Evolutionary conservation across 1,140 invertebrate genomes (phyloP).

Genomic region (Spodoptera litura): DNA sequence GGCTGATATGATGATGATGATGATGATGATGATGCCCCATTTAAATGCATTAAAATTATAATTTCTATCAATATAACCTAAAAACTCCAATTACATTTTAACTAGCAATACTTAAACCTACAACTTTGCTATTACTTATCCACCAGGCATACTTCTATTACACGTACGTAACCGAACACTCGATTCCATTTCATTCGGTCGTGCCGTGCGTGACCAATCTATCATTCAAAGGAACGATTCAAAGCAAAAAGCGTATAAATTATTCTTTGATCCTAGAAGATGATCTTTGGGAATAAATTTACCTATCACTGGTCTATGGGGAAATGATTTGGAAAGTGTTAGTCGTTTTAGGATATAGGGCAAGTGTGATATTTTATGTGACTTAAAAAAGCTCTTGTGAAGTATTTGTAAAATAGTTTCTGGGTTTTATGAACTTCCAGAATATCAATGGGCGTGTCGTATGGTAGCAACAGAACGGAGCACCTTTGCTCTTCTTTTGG

Average conservation of each 20-base stretch:
- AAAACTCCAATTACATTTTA: background rate
- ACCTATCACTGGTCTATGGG: background rate
- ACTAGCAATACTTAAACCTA: background rate
- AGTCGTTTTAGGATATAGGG: no score
- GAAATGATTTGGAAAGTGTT: no score
- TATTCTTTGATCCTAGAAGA: background rate
- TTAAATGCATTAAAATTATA: no score
- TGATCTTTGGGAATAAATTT: background rate
- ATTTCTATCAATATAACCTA: background rate
- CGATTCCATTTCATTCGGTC: background rate
- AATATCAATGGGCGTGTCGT: no score
- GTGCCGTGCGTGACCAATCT: constrained; percentile 10
- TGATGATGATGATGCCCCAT: no score
- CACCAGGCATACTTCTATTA: background rate
- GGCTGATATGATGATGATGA: no score
- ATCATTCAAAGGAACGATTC: constrained; percentile 4
- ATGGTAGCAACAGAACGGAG: no score
- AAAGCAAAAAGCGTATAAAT: background rate
- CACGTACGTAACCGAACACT: background rate
- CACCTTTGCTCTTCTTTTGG: no score
- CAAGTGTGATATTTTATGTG: no score
- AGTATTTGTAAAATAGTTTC: no score
- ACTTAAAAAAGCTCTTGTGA: no score
- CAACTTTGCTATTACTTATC: constrained; percentile 12
- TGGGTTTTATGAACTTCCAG: no score